Percentiles rank a stretch among this genome's conserved stretches.
Evolutionary conservation across 2,113 vertebrate species (phyloP).

Genomic region (Hyperoodon ampullatus): DNA sequence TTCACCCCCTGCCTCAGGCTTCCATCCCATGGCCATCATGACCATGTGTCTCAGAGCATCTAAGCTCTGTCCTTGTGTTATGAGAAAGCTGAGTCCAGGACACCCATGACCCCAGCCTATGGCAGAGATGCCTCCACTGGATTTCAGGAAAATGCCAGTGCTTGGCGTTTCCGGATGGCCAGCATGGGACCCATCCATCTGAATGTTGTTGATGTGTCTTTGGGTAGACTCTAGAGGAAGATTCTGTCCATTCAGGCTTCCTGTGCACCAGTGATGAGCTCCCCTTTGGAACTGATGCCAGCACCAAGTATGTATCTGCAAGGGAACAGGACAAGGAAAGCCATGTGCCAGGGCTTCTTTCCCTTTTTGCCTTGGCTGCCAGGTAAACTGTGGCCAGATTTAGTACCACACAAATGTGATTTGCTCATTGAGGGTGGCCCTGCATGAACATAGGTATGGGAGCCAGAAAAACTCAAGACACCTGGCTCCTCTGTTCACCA

Average conservation of each 20-base stretch:
- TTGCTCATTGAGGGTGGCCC: background rate
- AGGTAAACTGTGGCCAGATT: background rate
- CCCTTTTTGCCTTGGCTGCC: background rate
- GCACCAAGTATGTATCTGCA: rapidly evolving
- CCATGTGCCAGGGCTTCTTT: background rate
- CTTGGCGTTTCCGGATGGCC: background rate
- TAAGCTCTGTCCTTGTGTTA: too few species aligned
- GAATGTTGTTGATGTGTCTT: background rate
- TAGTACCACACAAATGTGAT: background rate
- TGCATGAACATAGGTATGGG: background rate
- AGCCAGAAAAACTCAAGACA: background rate
- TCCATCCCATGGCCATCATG: background rate
- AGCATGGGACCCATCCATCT: background rate
- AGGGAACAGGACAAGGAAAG: background rate
- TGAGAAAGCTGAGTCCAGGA: background rate
- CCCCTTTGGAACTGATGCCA: background rate
- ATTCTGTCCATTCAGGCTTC: background rate
- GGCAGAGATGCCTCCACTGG: background rate
- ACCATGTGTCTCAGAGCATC: background rate
- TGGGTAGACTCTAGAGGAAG: background rate
- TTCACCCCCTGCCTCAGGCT: background rate
- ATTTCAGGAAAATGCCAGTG: background rate
- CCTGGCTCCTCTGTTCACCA: background rate
- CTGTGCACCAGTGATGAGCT: background rate
- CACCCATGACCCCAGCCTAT: background rate